Percentiles rank a stretch among this genome's conserved stretches.
Evolutionary conservation across 2,113 vertebrate species (phyloP).

Genomic region (Eclectus roratus): DNA sequence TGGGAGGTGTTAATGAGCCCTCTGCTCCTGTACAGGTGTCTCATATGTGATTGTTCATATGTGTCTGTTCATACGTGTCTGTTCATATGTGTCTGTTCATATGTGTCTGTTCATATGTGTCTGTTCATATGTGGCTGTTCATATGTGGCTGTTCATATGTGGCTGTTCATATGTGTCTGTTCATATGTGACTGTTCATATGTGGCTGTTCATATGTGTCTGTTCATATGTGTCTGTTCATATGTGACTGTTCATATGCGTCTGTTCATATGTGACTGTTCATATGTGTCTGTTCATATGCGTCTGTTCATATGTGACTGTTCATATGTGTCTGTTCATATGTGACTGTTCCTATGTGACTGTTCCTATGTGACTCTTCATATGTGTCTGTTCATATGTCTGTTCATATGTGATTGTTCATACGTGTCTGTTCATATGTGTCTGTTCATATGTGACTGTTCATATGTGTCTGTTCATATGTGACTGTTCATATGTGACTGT

Average conservation of each 20-base stretch:
- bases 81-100: too few species aligned
- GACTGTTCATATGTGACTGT: background rate
- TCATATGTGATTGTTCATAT: background rate
- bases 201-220: background rate
- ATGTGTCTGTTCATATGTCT: background rate
- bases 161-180: background rate
- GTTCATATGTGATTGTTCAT: too few species aligned
- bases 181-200: background rate
- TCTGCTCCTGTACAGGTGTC: background rate
- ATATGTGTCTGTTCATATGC: too few species aligned
- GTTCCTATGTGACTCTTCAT: background rate
- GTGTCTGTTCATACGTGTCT: background rate
- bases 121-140: background rate
- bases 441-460: background rate
- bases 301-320: background rate
- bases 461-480: background rate
- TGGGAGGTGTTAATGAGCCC: background rate
- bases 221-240: background rate
- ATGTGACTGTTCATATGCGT: background rate
- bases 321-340: background rate
- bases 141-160: background rate
- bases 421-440: background rate
- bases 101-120: background rate
- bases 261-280: background rate
- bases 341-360: background rate